phyloP scores from a whole-genome alignment of 2,888 invertebrate species.

The Pantelozetes paolii region DNA sequence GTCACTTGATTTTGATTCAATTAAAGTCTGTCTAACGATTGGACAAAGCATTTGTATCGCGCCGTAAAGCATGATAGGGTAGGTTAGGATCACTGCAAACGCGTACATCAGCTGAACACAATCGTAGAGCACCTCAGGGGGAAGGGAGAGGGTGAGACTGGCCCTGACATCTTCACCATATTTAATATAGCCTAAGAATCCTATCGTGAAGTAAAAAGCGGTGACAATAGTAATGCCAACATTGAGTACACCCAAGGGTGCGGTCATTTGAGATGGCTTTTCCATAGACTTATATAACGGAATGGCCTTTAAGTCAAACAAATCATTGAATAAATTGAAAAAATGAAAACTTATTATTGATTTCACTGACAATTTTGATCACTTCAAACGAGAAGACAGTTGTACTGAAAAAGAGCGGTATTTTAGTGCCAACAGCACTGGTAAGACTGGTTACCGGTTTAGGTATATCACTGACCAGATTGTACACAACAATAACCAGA shows the following conservation, averaged over 20 bases:
- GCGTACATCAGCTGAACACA: slow-evolving; percentile 79
- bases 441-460: slow-evolving; percentile 60
- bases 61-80: slow-evolving; percentile 86
- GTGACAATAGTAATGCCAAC: slow-evolving; percentile 1
- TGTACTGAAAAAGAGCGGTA: slow-evolving; percentile 87
- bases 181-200: slow-evolving; percentile 38
- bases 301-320: slow-evolving; percentile 44
- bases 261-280: not conserved
- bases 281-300: slow-evolving; percentile 37
- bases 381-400: slow-evolving; percentile 94
- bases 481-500: slow-evolving; percentile 73
- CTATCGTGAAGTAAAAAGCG: slow-evolving; percentile 33
- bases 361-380: slow-evolving; percentile 60
- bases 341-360: too few species aligned
- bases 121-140: slow-evolving; percentile 53
- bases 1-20: slow-evolving; percentile 53
- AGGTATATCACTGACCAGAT: slow-evolving; percentile 73
- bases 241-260: slow-evolving; percentile 40
- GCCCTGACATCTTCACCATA: slow-evolving; percentile 31
- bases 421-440: slow-evolving; percentile 55
- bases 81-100: slow-evolving; percentile 78
- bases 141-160: slow-evolving; percentile 31
- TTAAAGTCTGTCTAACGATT: slow-evolving; percentile 55
- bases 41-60: slow-evolving; percentile 86
- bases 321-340: not conserved